A percentile compares a stretch with the other conserved stretches of the same genome.
Conservation (phyloP, 1,140 invertebrate genomes). For the Drosophila carrolli region DNA sequence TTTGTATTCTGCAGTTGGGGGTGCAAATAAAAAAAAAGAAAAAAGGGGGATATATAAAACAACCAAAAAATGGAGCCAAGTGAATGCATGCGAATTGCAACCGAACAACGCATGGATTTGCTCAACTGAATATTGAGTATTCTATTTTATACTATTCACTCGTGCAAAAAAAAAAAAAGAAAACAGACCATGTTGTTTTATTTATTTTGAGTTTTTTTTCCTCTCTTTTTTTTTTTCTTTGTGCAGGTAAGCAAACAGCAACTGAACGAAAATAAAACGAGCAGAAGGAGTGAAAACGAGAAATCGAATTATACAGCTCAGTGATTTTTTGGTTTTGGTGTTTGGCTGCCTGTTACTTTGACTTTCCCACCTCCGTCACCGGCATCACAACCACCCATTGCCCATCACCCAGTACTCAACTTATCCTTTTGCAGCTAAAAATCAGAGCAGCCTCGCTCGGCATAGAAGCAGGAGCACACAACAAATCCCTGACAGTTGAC, state of each 20-base stretch:
- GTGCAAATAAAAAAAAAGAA: slow-evolving; percentile 1
- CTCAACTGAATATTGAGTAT: slow-evolving; percentile 83
- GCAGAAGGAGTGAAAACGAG: slow-evolving; percentile 67
- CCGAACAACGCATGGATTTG: slow-evolving; percentile 77
- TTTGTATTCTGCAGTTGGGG: slow-evolving; percentile 29
- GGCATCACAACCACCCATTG: slow-evolving; percentile 4
- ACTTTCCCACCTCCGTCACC: slow-evolving; percentile 44
- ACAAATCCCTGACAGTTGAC: slow-evolving; percentile 80
- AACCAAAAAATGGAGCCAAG: slow-evolving; percentile 46
- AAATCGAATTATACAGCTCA: slow-evolving; percentile 83
- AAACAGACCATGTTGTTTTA: slow-evolving; percentile 71
- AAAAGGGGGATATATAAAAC: not conserved
- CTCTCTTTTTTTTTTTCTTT: slow-evolving; percentile 15
- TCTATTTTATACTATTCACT: slow-evolving; percentile 57
- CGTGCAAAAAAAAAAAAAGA: slow-evolving; percentile 59
- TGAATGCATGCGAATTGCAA: slow-evolving; percentile 71
- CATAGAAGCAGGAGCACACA: slow-evolving; percentile 38
- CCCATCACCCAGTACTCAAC: slow-evolving; percentile 34
- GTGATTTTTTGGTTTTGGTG: slow-evolving; percentile 82
- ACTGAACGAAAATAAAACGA: slow-evolving; percentile 23
- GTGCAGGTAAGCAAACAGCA: slow-evolving; percentile 68
- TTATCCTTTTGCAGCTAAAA: slow-evolving; percentile 76
- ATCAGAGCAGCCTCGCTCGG: slow-evolving; percentile 49
- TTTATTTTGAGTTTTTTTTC: slow-evolving; percentile 37
- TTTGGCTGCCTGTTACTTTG: slow-evolving; percentile 81